Percentiles rank a stretch among this genome's conserved stretches.
Evolutionary conservation across 2,113 vertebrate species (phyloP).

Genomic region (Brachyhypopomus occidentalis): DNA sequence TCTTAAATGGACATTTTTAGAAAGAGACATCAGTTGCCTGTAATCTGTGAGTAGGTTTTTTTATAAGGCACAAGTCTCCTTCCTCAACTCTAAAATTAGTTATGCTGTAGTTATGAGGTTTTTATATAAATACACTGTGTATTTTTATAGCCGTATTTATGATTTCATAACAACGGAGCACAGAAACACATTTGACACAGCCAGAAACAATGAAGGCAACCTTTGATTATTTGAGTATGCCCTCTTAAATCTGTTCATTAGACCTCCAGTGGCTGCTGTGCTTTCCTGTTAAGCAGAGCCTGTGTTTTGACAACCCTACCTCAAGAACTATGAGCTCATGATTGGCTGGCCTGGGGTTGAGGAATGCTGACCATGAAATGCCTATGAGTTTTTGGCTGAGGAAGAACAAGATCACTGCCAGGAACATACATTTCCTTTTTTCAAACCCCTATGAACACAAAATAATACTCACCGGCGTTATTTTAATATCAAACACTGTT

Average conservation of each 20-base stretch:
- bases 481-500: conserved; percentile 54
- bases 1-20: background rate
- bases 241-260: conserved; percentile 33
- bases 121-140: conserved; percentile 21
- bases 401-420: conserved; percentile 46
- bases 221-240: conserved; percentile 29
- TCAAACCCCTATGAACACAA: conserved; percentile 39
- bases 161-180: background rate
- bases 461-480: conserved; percentile 27
- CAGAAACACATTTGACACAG: conserved; percentile 1
- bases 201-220: conserved; percentile 18
- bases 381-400: conserved; percentile 51
- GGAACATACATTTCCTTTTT: conserved; percentile 40
- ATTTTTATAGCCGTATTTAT: background rate
- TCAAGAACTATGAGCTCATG: conserved; percentile 51
- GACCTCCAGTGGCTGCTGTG: conserved; percentile 37
- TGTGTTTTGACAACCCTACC: conserved; percentile 58
- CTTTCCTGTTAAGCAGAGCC: conserved; percentile 44
- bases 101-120: conserved; percentile 3
- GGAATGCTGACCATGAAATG: conserved; percentile 60
- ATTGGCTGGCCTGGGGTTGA: conserved; percentile 46
- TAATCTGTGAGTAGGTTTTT: conserved; percentile 41
- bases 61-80: conserved; percentile 36
- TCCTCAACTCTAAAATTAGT: conserved; percentile 31
- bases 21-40: conserved; percentile 43